phyloP scores from a whole-genome alignment of 2,113 vertebrate species.

The Amphilophus citrinellus region DNA sequence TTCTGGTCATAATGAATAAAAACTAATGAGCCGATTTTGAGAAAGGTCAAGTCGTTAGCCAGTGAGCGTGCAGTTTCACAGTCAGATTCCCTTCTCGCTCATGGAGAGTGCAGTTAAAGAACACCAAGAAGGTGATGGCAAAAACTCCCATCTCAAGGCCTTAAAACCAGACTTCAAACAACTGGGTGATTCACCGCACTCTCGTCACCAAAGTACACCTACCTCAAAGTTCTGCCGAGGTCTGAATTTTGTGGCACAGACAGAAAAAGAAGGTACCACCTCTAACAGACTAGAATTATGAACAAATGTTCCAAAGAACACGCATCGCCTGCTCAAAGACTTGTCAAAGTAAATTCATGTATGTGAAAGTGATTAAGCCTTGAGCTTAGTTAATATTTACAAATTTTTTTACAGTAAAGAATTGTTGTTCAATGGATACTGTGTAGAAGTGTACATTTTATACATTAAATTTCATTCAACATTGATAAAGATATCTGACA shows the following conservation, averaged over 20 bases:
- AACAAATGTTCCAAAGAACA: too few species aligned
- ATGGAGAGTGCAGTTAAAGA: rapidly evolving
- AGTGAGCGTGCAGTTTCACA: neutral
- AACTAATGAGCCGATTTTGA: too few species aligned
- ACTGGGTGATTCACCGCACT: neutral
- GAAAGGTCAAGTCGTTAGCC: neutral
- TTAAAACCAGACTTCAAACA: neutral
- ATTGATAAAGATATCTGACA: too few species aligned
- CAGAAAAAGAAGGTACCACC: rapidly evolving
- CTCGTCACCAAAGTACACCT: neutral
- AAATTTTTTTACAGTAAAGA: too few species aligned
- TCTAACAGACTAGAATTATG: neutral
- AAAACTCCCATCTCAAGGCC: neutral
- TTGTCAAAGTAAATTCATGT: too few species aligned
- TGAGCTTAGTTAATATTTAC: too few species aligned
- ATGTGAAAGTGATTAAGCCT: too few species aligned
- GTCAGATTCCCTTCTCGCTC: neutral
- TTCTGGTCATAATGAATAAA: neutral
- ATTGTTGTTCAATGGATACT: too few species aligned
- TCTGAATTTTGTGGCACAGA: rapidly evolving
- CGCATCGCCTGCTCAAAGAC: too few species aligned
- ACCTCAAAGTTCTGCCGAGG: neutral
- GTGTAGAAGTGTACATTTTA: too few species aligned
- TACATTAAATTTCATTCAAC: too few species aligned
- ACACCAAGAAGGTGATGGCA: neutral